Percentiles rank a stretch among this genome's conserved stretches.
phyloP scores from a whole-genome alignment of 2,888 invertebrate species.

The Diogma glabrata region DNA sequence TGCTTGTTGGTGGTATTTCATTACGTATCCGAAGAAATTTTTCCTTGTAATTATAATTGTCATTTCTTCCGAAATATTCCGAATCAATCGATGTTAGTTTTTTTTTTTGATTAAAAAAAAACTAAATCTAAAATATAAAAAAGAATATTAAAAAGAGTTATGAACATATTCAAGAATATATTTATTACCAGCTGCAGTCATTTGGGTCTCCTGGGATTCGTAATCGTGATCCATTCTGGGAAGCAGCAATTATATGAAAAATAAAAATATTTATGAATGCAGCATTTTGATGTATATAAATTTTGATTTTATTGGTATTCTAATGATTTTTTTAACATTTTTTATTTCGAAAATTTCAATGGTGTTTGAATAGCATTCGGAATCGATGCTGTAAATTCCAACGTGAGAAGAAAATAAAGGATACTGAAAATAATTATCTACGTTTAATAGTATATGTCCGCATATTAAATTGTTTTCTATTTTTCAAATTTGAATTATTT shows the following conservation, averaged over 20 bases:
- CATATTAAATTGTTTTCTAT: neutral
- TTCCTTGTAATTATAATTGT: neutral
- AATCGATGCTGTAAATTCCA: neutral
- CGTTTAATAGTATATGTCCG: constrained; percentile 1
- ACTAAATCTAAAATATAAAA: neutral
- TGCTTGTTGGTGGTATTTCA: neutral
- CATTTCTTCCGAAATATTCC: neutral
- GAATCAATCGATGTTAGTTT: neutral
- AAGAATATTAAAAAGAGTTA: neutral
- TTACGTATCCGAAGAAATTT: neutral
- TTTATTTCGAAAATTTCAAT: neutral
- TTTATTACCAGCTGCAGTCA: neutral
- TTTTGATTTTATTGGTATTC: neutral
- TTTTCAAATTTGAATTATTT: neutral
- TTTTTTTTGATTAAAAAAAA: neutral
- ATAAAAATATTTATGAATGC: neutral
- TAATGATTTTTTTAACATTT: neutral
- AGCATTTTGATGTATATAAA: neutral
- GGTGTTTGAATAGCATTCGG: neutral
- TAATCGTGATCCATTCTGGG: too few relatives aligned
- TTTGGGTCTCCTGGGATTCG: too few relatives aligned
- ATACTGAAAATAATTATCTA: neutral
- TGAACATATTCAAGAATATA: neutral
- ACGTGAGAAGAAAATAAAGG: neutral
- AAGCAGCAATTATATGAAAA: too few relatives aligned